Evolutionary conservation across 2,797 vertebrate species (phyloP), one percentile per base, ranked within the genome.

Genomic region (Hypotaenidia philippensis): DNA sequence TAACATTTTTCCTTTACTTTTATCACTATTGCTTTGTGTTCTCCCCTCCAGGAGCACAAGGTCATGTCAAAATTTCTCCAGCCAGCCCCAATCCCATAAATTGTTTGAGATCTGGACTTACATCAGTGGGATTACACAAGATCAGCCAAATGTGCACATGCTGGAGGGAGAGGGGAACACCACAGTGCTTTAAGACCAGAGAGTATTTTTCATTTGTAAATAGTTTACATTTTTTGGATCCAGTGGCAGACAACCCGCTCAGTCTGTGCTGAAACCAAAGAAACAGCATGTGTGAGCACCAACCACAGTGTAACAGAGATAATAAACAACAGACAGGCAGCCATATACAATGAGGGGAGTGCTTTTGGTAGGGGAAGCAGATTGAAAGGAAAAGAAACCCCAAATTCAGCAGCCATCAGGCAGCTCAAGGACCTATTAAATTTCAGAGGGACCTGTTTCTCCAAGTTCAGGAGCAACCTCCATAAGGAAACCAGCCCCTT

Each of bases 201-300:
- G 96, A 96, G 90, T 92, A 97, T 97, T 97, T 97, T 96, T 96
- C 97, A 97, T 97, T 98, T 98, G 98, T 97, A 97, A 97, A 98
- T 97, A 97, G 97, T 98, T 98, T 97, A 98, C 95, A 97, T 97
- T 97, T 96, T 97, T 97, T 97, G 96, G 94, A 97, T 96, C 96
- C 94, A 96, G 72, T 60, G 93, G 97, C 83, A 19, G 97, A 97
- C 96, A 98, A 98, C 96, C 94, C 95, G 76, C 95, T 93, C 97
- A 94, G 94, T 94, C 97, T 97, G 96, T 95, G 92, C 96, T 90
- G 93, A 97, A 98, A 98, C 97, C 97, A 95, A 97, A 98, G 96
- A 96, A 97, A 95, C 97, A 97, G 91, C 92, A 96, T 96, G 91
- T 89, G 94, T 96, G 96, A 97, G 97, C 87, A 88, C 83, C 96